A percentile compares a stretch with the other conserved stretches of the same genome.
Evolutionary conservation across 1,140 invertebrate genomes (phyloP).

Genomic region (Phenacoccus solenopsis): DNA sequence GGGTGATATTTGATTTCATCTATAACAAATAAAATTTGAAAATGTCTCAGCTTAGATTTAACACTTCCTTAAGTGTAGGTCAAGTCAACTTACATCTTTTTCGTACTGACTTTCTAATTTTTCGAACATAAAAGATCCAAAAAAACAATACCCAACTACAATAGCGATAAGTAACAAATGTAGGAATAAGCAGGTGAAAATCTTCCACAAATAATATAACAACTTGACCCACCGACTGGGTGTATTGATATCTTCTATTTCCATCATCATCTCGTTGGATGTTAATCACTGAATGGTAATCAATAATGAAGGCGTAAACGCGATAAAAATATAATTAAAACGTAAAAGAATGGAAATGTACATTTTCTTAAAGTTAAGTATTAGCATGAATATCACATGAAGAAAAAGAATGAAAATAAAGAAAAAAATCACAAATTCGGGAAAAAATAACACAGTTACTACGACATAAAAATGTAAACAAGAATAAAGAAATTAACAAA

Average conservation of each 20-base stretch:
- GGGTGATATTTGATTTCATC: constrained; percentile 65
- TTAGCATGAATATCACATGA: neutral
- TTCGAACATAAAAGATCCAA: constrained; percentile 75
- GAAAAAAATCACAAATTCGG: neutral
- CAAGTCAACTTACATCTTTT: constrained; percentile 43
- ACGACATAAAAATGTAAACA: neutral
- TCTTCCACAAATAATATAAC: constrained; percentile 53
- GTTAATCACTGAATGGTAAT: neutral
- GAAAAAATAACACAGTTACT: neutral
- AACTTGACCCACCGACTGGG: constrained; percentile 37
- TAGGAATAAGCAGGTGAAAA: constrained; percentile 72
- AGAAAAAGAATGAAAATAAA: no score
- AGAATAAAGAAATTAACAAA: neutral
- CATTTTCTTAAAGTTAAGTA: neutral
- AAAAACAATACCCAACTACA: constrained; percentile 76
- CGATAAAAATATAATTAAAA: neutral
- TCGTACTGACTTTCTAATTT: constrained; percentile 63
- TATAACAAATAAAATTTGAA: constrained; percentile 34
- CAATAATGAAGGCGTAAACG: neutral
- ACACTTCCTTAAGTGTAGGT: no score
- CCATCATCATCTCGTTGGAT: constrained; percentile 24
- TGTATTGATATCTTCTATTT: constrained; percentile 21
- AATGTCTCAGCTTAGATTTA: no score
- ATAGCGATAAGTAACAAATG: constrained; percentile 75
- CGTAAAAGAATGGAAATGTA: neutral